Conservation (phyloP, 2,797 vertebrate genomes). For the Margarornis squamiger region DNA sequence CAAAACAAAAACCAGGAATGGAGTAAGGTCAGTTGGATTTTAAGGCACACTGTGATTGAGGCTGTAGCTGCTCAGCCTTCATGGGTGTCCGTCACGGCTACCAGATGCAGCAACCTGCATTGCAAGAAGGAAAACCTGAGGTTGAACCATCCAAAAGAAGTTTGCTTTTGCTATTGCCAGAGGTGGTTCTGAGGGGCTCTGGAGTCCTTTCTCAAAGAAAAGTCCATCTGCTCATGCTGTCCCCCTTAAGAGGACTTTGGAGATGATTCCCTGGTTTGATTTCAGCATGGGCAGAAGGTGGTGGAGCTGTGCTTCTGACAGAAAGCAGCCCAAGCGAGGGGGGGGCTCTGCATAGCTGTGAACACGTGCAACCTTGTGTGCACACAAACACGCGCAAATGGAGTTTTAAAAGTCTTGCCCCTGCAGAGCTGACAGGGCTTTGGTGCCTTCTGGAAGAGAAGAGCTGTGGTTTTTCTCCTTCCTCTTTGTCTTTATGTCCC, state of each 20-base stretch:
- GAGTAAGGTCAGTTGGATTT: neutral
- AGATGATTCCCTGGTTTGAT: neutral
- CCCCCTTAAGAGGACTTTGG: neutral
- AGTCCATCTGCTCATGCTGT: fast-evolving
- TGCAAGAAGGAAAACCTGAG: neutral
- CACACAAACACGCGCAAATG: fast-evolving
- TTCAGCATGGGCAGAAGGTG: neutral
- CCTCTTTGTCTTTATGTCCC: neutral
- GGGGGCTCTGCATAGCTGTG: neutral
- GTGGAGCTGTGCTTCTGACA: neutral
- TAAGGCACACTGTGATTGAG: neutral
- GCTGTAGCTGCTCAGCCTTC: neutral
- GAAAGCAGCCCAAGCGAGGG: neutral
- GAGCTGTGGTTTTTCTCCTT: slow-evolving; percentile 3
- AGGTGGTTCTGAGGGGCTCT: neutral
- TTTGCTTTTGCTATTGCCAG: neutral
- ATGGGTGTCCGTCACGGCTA: neutral
- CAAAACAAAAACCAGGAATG: neutral
- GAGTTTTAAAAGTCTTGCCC: neutral
- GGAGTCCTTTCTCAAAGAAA: neutral
- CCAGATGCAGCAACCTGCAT: fast-evolving
- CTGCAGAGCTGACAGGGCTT: neutral
- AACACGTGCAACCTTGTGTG: fast-evolving
- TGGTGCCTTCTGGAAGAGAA: slow-evolving; percentile 16
- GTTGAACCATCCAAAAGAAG: neutral